phyloP scores from a whole-genome alignment of 2,797 vertebrate genomes.

The Rhynchonycteris naso region DNA sequence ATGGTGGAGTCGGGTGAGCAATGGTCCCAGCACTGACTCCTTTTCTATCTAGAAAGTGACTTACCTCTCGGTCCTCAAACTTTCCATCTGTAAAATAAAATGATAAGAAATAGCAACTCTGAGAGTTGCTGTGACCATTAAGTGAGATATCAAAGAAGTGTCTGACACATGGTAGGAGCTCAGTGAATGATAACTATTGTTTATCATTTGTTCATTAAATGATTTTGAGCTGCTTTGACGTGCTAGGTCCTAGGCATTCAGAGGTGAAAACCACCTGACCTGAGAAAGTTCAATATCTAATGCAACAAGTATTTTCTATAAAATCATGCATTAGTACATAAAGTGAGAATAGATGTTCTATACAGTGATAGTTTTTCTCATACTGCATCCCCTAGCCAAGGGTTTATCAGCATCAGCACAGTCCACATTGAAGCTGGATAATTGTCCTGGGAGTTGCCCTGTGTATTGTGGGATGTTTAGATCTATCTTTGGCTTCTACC shows the following conservation, averaged over 20 bases:
- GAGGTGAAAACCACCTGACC: not conserved
- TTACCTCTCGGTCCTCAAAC: not conserved
- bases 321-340: not conserved
- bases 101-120: not conserved
- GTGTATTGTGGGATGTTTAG: not conserved
- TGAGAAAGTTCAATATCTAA: slow-evolving; percentile 21
- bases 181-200: not conserved
- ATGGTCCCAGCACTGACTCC: not conserved
- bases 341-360: not conserved
- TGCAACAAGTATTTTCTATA: not conserved
- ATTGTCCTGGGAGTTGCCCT: not conserved
- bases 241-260: not conserved
- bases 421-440: not conserved
- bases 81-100: slow-evolving; percentile 15
- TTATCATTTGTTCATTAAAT: not conserved
- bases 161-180: not conserved
- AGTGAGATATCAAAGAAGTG: not conserved
- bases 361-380: not conserved
- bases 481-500: not conserved
- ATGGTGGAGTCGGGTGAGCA: not conserved
- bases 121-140: not conserved
- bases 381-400: not conserved
- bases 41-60: slow-evolving; percentile 20
- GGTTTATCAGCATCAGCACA: not conserved
- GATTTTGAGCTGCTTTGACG: not conserved